A percentile compares a stretch with the other conserved stretches of the same genome.
phyloP scores from a whole-genome alignment of 92 coral and sea anemone genomes.

The Parazoanthus darwini region DNA sequence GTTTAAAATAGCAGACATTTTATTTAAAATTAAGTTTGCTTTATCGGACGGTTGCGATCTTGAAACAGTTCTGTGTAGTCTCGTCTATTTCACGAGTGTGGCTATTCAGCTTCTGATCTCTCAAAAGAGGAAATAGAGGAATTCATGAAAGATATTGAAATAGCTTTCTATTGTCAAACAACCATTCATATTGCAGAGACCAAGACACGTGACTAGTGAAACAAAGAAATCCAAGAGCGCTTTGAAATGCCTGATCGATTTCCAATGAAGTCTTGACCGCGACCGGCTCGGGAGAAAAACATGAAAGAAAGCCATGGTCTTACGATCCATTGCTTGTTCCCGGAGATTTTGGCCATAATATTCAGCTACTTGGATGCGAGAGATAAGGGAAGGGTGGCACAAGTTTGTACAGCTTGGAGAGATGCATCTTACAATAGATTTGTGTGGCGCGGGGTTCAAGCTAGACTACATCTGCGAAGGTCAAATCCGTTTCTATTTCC shows the following conservation, averaged over 20 bases:
- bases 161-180: slow-evolving; percentile 15
- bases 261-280: slow-evolving; percentile 43
- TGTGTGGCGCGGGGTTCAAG: slow-evolving; percentile 98
- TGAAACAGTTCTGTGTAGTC: not conserved
- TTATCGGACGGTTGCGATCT: not conserved
- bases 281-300: slow-evolving; percentile 47
- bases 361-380: slow-evolving; percentile 96
- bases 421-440: slow-evolving; percentile 92
- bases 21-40: no score
- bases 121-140: slow-evolving; percentile 37
- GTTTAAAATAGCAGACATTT: no score
- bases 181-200: slow-evolving; percentile 31
- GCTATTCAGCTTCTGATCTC: slow-evolving; percentile 2
- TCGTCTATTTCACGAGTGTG: slow-evolving; percentile 4
- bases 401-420: slow-evolving; percentile 95
- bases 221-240: slow-evolving; percentile 78
- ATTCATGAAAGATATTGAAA: slow-evolving; percentile 42
- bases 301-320: slow-evolving; percentile 76
- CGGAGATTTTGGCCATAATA: slow-evolving; percentile 95
- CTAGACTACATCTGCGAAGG: slow-evolving; percentile 96
- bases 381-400: slow-evolving; percentile 96
- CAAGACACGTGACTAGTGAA: slow-evolving; percentile 32
- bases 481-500: slow-evolving; percentile 97
- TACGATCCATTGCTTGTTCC: slow-evolving; percentile 94
- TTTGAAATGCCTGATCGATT: slow-evolving; percentile 60